Evolutionary conservation across 30 jellyfish, hydroid and myxozoan species (phyloP).

Genomic region (Turritopsis rubra): DNA sequence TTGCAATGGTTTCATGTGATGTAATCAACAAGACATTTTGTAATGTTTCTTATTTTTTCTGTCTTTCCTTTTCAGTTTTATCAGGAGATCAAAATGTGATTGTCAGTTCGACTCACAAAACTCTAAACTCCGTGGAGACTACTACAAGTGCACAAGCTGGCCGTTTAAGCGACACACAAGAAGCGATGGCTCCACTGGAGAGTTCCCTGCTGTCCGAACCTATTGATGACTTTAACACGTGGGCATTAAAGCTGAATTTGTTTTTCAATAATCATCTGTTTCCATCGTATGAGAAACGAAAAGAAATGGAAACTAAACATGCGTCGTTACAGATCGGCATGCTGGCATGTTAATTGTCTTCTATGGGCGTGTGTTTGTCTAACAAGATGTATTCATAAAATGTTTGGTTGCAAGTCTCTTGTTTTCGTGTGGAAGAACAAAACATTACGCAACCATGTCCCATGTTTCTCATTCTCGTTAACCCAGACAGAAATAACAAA

Average conservation of each 20-base stretch:
- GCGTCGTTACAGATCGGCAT: background rate
- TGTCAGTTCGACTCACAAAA: background rate
- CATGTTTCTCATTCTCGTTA: too few species aligned
- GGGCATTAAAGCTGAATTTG: slow-evolving; percentile 41
- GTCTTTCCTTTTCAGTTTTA: background rate
- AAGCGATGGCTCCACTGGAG: background rate
- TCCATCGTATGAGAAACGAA: slow-evolving; percentile 50
- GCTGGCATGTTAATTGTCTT: background rate
- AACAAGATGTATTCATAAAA: too few species aligned
- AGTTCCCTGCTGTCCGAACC: background rate
- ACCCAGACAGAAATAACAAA: too few species aligned
- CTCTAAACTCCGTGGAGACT: background rate
- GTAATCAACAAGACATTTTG: background rate
- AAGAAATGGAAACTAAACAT: background rate
- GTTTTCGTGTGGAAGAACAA: too few species aligned
- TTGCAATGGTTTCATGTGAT: too few species aligned
- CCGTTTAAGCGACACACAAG: background rate
- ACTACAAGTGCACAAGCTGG: background rate
- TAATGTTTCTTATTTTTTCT: background rate
- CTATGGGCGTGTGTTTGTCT: too few species aligned
- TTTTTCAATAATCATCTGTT: slow-evolving; percentile 43
- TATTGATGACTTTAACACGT: slow-evolving; percentile 30
- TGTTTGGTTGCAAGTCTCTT: background rate
- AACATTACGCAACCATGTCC: too few species aligned
- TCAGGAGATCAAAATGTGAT: background rate